Evolutionary conservation across 2,888 invertebrate genomes (phyloP).

Genomic region (Lagria hirta): DNA sequence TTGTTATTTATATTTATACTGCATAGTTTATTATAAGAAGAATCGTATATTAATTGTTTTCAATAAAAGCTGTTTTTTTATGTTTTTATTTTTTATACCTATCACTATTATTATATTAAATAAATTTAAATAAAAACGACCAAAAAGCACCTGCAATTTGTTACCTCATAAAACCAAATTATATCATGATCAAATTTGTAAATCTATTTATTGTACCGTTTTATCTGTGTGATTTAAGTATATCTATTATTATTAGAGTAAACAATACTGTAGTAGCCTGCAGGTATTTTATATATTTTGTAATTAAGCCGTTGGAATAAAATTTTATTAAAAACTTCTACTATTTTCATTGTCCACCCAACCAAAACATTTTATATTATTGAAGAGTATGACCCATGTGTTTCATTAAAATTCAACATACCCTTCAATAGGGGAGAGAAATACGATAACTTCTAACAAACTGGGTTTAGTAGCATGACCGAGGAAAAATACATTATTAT

Average conservation of each 20-base stretch:
- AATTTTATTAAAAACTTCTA: too few species aligned
- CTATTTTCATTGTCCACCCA: too few species aligned
- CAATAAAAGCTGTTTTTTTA: constrained; percentile 40
- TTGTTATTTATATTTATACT: constrained; percentile 54
- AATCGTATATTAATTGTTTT: constrained; percentile 49
- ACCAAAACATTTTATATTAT: too few species aligned
- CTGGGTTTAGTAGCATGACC: too few species aligned
- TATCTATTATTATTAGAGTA: constrained; percentile 10
- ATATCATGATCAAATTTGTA: constrained; percentile 17
- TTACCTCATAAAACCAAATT: constrained; percentile 15
- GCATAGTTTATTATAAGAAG: constrained; percentile 49
- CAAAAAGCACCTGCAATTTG: constrained; percentile 20
- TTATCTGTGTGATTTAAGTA: constrained; percentile 10
- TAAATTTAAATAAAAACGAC: constrained; percentile 9
- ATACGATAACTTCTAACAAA: too few species aligned
- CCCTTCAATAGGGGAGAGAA: too few species aligned
- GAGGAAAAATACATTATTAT: too few species aligned
- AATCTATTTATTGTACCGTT: constrained; percentile 14
- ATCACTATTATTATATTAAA: constrained; percentile 12
- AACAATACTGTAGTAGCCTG: constrained; percentile 17
- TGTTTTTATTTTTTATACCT: constrained; percentile 20
- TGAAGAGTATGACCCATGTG: too few species aligned
- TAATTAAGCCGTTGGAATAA: constrained; percentile 19
- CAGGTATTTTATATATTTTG: constrained; percentile 21
- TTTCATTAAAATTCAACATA: too few species aligned